phyloP scores from a whole-genome alignment of 2,113 vertebrate species.

The Tragulus kanchil region DNA sequence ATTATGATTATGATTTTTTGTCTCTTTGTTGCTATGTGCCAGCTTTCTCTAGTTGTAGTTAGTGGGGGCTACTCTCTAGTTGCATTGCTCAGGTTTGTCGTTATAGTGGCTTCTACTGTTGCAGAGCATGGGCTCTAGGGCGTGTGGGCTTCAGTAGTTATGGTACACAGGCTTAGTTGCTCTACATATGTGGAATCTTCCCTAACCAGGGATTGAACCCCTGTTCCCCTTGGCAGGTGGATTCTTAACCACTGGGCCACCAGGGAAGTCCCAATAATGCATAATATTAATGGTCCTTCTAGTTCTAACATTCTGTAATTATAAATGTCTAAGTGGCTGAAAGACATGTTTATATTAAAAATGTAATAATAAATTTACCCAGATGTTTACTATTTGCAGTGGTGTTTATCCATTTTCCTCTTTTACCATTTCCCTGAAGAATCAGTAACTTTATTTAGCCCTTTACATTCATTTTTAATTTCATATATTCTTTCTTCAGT shows the following conservation, averaged over 20 bases:
- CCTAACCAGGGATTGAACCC: not conserved
- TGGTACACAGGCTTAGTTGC: not conserved
- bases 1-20: not conserved
- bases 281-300: not conserved
- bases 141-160: not conserved
- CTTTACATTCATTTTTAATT: not conserved
- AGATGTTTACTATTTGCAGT: not conserved
- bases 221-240: not conserved
- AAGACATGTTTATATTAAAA: not conserved
- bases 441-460: not conserved
- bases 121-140: not conserved
- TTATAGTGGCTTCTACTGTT: rapidly evolving
- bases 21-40: not conserved
- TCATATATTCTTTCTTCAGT: not conserved
- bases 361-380: not conserved
- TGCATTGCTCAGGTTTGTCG: not conserved
- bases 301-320: not conserved
- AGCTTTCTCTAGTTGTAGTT: not conserved
- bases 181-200: not conserved
- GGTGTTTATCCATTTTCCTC: not conserved
- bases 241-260: not conserved
- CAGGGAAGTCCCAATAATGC: not conserved
- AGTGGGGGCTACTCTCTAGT: rapidly evolving
- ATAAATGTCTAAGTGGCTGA: not conserved
- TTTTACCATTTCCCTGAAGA: not conserved